Evolutionary conservation across 2,113 vertebrate genomes (phyloP).

Genomic region (Neolamprologus hecqui): DNA sequence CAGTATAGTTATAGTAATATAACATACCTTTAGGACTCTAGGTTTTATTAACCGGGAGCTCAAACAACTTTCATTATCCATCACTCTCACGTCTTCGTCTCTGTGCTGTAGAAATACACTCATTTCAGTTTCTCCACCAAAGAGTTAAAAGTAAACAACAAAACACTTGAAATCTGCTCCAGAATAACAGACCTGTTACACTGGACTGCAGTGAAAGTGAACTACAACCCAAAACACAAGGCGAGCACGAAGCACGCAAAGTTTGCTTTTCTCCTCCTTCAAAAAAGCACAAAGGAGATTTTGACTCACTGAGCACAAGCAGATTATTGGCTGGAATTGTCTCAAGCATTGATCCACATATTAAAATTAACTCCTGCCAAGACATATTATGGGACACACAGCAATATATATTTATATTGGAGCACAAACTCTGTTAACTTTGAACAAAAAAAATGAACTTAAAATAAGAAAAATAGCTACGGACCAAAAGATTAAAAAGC

Average conservation of each 20-base stretch:
- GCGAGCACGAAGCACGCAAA: neutral
- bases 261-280: neutral
- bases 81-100: neutral
- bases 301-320: neutral
- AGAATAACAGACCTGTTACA: neutral
- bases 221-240: neutral
- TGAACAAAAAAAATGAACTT: neutral
- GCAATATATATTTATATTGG: neutral
- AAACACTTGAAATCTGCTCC: neutral
- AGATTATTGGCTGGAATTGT: neutral
- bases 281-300: constrained; percentile 23
- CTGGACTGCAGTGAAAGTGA: neutral
- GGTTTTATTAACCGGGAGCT: neutral
- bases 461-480: neutral
- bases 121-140: constrained; percentile 25
- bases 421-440: constrained; percentile 3
- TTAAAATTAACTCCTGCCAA: neutral
- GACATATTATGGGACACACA: neutral
- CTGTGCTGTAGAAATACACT: neutral
- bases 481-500: neutral
- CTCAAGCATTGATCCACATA: neutral
- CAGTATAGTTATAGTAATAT: neutral
- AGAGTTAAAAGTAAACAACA: constrained; percentile 1
- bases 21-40: neutral
- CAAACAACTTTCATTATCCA: neutral